Base-by-base conservation (phyloP, 2,113 vertebrate species). In the Condylura cristata region DNA sequence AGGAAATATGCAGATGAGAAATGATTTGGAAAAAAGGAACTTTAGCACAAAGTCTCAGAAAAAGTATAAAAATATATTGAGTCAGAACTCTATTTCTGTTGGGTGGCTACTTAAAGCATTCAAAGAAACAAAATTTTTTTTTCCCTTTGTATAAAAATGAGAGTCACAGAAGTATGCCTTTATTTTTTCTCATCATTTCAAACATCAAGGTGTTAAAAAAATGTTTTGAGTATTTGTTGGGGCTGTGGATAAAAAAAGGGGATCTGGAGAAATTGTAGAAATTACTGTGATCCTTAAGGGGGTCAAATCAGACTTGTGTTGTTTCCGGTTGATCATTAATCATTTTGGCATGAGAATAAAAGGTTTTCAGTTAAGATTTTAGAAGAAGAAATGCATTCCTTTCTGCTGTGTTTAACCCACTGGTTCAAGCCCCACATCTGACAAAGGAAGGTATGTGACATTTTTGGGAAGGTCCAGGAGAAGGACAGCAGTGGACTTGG, bases 1-100 rank as follows among this genome's bases (percentile, higher is more conserved):
- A 93, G 84, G 83, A 32, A 96, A 95, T 90, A 95, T 83, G 63
- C 84, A 93, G 78, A 91, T 91, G 53, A 97, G 80, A 87, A 88
- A 85, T 44, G 39, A 93, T 90, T 91, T 79, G 93, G 44, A 88
- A 84, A 94, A 91, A 58, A 41, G 32, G 93, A 95, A 76, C 20
- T 84, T 95, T 78, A 79, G 89, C 10, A 78, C 37, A 81, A 76
- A 58, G 24, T 80, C 72, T 96, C 48, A 75, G 80, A 56, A 87
- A 95, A 91, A 93, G 39, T 58, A 82, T 8, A 39, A 70, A 95
- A 93, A 56, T 34, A 78, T 28, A 84, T 26, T 26, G 32, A 94
- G 70, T 12, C 26, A 58, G 78, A 89, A 68, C 14, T 37, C 39
- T 11, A 37, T 37, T 22, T 72, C 28, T 71, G 81, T 32, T 88